Conservation (phyloP, 23 tunicate species). For the Clavelina lepadiformis region DNA sequence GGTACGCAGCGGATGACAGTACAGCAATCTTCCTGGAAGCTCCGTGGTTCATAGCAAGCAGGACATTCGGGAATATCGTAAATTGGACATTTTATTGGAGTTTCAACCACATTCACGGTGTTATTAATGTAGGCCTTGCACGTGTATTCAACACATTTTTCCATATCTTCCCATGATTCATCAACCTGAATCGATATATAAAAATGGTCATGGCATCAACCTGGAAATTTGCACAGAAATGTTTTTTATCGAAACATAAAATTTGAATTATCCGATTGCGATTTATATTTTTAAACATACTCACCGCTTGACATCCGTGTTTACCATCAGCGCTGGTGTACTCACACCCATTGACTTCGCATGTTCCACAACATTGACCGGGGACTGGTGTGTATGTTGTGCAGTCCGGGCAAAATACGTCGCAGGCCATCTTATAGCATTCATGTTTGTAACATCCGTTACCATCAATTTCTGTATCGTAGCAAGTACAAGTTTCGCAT, state of each 20-base stretch:
- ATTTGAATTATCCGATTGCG: not conserved
- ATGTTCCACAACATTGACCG: conserved; percentile 83
- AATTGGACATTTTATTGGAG: no score
- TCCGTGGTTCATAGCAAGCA: conserved; percentile 38
- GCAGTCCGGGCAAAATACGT: conserved; percentile 66
- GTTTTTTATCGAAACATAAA: not conserved
- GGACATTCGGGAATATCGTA: conserved; percentile 53
- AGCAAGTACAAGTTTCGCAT: conserved; percentile 70
- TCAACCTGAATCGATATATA: conserved; percentile 62
- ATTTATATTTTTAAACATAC: no score
- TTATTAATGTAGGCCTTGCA: conserved; percentile 31
- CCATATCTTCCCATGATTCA: conserved; percentile 33
- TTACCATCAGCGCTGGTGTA: no score
- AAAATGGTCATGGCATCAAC: not conserved
- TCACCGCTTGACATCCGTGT: conserved; percentile 24
- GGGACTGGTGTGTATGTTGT: conserved; percentile 22
- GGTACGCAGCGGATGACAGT: conserved; percentile 47
- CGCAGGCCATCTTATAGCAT: conserved; percentile 39
- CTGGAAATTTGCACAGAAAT: not conserved
- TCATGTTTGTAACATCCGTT: conserved; percentile 45
- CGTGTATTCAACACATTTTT: conserved; percentile 42
- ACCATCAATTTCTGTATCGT: conserved; percentile 9
- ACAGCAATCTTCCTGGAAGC: conserved; percentile 58
- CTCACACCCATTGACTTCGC: conserved; percentile 64
- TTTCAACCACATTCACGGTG: conserved; percentile 5